These are phyloP conservation scores for Ploceus nigricollis DNA, from an alignment of 2,113 vertebrate species.

Conservation along the genomic window DNA sequence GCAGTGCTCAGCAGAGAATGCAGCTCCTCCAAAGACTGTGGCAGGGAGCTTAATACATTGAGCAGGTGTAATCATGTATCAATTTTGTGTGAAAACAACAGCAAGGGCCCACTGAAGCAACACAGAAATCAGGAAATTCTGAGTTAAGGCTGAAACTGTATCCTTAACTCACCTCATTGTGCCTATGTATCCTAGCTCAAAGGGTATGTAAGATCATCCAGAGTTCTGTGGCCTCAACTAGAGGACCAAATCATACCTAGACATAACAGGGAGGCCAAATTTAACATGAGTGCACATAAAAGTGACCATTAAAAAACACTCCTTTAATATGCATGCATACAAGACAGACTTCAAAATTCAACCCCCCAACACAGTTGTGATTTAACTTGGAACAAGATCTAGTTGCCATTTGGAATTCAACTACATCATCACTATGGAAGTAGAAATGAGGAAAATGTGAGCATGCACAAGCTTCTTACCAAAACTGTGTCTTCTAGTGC, in stretches of 20 bases:
- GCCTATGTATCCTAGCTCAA: slow-evolving; percentile 70
- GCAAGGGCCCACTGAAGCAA: background rate
- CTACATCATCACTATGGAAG: background rate
- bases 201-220: slow-evolving; percentile 60
- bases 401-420: background rate
- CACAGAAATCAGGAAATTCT: slow-evolving; percentile 35
- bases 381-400: background rate
- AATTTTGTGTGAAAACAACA: background rate
- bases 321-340: slow-evolving; percentile 37
- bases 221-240: slow-evolving; percentile 59
- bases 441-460: background rate
- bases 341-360: background rate
- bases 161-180: slow-evolving; percentile 67
- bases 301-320: background rate
- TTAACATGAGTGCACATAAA: slow-evolving; percentile 33
- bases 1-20: background rate
- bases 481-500: background rate
- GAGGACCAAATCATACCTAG: slow-evolving; percentile 64
- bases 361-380: background rate
- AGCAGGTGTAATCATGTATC: background rate
- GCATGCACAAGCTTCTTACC: background rate
- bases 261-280: slow-evolving; percentile 66
- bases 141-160: slow-evolving; percentile 61
- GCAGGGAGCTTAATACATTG: background rate
- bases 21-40: background rate